Conservation (phyloP, 2,888 invertebrate genomes). For the Platycheirus rosarum region DNA sequence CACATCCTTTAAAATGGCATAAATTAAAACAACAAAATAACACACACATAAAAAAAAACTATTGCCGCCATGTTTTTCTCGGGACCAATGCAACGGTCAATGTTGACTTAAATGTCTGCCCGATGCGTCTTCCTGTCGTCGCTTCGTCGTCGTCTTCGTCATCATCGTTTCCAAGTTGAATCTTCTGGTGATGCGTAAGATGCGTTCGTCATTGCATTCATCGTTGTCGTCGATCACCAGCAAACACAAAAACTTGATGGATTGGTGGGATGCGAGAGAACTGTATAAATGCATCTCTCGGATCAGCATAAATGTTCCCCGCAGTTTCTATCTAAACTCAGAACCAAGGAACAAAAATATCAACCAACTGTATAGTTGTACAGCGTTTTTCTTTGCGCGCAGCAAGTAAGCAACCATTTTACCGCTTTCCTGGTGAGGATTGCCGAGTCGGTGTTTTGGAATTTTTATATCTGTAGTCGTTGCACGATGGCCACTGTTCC, state of each 20-base stretch:
- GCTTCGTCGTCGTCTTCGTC: no score
- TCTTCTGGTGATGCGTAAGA: no score
- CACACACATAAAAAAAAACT: slow-evolving; percentile 20
- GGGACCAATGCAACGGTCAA: slow-evolving; percentile 45
- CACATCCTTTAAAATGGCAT: slow-evolving; percentile 72
- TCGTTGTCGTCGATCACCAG: slow-evolving; percentile 54
- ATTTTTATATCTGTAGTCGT: slow-evolving; percentile 26
- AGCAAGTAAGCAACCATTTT: slow-evolving; percentile 58
- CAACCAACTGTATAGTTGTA: slow-evolving; percentile 34
- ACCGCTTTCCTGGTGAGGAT: slow-evolving; percentile 51
- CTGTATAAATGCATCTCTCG: slow-evolving; percentile 45
- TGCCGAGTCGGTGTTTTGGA: slow-evolving; percentile 6
- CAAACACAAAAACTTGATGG: slow-evolving; percentile 68
- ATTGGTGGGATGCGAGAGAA: slow-evolving; percentile 65
- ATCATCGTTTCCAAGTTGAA: no score
- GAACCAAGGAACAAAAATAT: slow-evolving; percentile 30
- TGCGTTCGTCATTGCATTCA: slow-evolving; percentile 20
- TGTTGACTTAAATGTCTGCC: slow-evolving; percentile 37
- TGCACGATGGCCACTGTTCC: slow-evolving; percentile 21
- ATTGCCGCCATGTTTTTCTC: slow-evolving; percentile 67
- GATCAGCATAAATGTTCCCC: slow-evolving; percentile 66
- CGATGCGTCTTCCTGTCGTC: slow-evolving; percentile 16
- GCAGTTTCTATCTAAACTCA: slow-evolving; percentile 5
- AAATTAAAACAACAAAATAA: slow-evolving; percentile 57
- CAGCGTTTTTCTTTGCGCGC: slow-evolving; percentile 43